Conservation (phyloP, 2,888 invertebrate genomes). For the Thumatha senex region DNA sequence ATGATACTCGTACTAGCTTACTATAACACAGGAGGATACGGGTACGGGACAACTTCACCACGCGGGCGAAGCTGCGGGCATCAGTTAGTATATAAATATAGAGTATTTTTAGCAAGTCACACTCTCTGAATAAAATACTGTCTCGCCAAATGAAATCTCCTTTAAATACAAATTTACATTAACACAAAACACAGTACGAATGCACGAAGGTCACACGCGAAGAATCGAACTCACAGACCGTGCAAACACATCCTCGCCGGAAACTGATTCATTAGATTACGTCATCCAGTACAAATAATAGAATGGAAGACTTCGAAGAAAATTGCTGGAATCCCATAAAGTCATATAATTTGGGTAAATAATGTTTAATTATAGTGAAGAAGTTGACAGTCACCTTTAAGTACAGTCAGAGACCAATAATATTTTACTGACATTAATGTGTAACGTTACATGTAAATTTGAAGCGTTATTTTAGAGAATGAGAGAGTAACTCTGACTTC, state of each 20-base stretch:
- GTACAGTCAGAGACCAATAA: neutral
- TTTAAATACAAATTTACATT: slow-evolving; percentile 6
- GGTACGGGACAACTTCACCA: no score
- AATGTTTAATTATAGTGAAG: slow-evolving; percentile 3
- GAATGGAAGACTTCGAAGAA: slow-evolving; percentile 22
- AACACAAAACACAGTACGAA: slow-evolving; percentile 2
- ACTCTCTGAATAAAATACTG: no score
- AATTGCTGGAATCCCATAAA: slow-evolving; percentile 16
- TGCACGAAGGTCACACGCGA: slow-evolving; percentile 23
- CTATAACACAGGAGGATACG: no score
- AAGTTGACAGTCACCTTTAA: neutral
- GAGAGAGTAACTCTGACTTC: no score
- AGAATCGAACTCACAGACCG: slow-evolving; percentile 31
- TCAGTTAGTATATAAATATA: no score
- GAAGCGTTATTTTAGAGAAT: no score
- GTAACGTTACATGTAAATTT: no score
- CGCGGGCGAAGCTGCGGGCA: no score
- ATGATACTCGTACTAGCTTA: no score
- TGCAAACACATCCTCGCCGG: slow-evolving; percentile 38
- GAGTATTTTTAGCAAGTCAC: no score
- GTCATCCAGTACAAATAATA: slow-evolving; percentile 17
- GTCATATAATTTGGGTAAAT: neutral
- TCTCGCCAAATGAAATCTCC: slow-evolving; percentile 3
- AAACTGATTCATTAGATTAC: slow-evolving; percentile 37
- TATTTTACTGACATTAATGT: no score